phyloP scores from a whole-genome alignment of 2,113 vertebrate genomes.

The Polypterus bichir region DNA sequence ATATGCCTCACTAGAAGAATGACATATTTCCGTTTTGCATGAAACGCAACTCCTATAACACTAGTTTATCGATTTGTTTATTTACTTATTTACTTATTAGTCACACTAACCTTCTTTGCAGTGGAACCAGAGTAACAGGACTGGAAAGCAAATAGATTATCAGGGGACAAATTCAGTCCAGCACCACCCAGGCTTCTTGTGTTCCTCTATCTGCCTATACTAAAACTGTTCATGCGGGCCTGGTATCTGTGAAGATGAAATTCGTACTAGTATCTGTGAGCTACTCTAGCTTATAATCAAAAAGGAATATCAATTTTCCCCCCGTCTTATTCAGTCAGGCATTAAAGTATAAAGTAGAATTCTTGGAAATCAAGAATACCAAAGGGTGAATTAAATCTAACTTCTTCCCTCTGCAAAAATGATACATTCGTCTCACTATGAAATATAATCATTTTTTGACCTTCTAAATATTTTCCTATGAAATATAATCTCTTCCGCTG shows the following conservation, averaged over 20 bases:
- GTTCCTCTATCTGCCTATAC: not conserved
- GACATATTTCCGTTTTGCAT: too few species aligned
- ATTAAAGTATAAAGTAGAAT: not conserved
- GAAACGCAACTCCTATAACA: too few species aligned
- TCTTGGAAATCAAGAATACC: not conserved
- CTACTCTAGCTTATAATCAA: slow-evolving; percentile 3
- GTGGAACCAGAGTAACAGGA: not conserved
- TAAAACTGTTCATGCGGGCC: not conserved
- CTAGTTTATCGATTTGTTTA: not conserved
- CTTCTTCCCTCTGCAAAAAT: too few species aligned
- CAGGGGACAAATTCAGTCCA: not conserved
- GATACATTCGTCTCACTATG: too few species aligned
- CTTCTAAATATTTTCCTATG: too few species aligned
- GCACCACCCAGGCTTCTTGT: not conserved
- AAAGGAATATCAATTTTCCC: not conserved
- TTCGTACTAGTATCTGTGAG: slow-evolving; percentile 1
- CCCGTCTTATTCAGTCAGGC: not conserved
- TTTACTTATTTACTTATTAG: not conserved
- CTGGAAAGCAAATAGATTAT: not conserved
- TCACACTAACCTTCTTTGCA: not conserved
- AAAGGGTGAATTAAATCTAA: too few species aligned
- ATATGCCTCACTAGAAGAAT: too few species aligned
- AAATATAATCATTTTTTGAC: too few species aligned
- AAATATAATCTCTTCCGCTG: too few species aligned
- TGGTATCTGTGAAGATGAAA: not conserved